phyloP scores from a whole-genome alignment of 2,113 vertebrate species.

The Ophthalmolycus amberensis region DNA sequence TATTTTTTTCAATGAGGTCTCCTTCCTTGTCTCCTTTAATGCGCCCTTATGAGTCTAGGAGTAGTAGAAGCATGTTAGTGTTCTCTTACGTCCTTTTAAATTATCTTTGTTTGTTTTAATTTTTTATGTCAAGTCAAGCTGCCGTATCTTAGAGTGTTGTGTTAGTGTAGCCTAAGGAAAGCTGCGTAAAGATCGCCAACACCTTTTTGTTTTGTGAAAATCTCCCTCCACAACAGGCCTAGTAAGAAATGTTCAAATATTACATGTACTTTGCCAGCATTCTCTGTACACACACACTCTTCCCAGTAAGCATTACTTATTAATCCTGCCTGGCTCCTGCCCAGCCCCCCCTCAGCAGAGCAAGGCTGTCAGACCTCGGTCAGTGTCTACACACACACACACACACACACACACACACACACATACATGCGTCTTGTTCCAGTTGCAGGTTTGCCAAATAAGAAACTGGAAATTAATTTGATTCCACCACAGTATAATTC shows the following conservation, averaged over 20 bases:
- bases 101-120: neutral
- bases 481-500: neutral
- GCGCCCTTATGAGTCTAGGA: neutral
- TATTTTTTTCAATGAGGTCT: conserved; percentile 10
- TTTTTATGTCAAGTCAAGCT: neutral
- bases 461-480: neutral
- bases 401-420: too few relatives aligned
- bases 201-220: conserved; percentile 4
- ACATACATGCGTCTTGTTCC: neutral
- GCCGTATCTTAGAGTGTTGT: neutral
- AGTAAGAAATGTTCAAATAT: conserved; percentile 1
- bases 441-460: neutral
- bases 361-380: conserved; percentile 10
- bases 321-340: conserved; percentile 26
- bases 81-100: neutral
- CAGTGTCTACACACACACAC: conserved; percentile 3
- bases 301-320: conserved; percentile 22
- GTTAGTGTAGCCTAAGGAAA: neutral
- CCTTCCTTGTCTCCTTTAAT: neutral
- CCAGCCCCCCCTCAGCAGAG: conserved; percentile 23
- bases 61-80: neutral
- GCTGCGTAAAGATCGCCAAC: neutral
- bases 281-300: neutral
- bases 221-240: neutral
- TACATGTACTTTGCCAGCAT: conserved; percentile 4